These are phyloP conservation scores for Cepphus grylle DNA, from an alignment of 2,113 vertebrate genomes.

Conservation along the genomic window DNA sequence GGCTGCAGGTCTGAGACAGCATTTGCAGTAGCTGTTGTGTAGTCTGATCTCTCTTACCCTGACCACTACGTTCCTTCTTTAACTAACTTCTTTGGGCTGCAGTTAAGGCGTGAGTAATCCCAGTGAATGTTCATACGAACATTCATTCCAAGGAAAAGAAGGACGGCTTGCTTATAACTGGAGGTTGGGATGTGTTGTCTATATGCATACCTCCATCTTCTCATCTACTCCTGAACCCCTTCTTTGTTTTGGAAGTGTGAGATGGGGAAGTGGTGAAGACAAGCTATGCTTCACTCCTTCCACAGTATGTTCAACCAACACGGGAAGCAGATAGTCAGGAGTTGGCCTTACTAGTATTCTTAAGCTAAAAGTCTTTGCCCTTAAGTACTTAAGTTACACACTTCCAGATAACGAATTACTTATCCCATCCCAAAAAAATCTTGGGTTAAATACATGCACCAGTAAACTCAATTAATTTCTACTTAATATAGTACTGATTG, in stretches of 20 bases:
- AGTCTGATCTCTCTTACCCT: background rate
- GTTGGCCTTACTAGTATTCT: background rate
- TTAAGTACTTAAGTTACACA: background rate
- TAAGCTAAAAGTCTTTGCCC: background rate
- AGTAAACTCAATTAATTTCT: background rate
- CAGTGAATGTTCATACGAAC: background rate
- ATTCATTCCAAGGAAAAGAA: background rate
- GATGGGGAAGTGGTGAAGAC: background rate
- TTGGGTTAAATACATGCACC: background rate
- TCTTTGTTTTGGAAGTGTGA: background rate
- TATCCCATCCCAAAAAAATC: rapidly evolving
- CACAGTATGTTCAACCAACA: background rate
- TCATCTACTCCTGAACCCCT: background rate
- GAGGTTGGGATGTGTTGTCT: background rate
- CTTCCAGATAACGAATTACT: background rate
- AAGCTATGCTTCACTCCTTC: background rate
- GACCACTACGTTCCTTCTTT: rapidly evolving
- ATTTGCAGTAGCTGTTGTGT: background rate
- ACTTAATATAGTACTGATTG: background rate
- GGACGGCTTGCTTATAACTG: background rate
- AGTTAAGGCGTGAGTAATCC: background rate
- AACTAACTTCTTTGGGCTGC: background rate
- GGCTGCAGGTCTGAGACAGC: background rate
- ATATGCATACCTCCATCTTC: background rate
- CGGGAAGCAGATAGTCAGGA: background rate